phyloP scores from a whole-genome alignment of 2,888 invertebrate species.

The Amblyjoppa fuscipennis region DNA sequence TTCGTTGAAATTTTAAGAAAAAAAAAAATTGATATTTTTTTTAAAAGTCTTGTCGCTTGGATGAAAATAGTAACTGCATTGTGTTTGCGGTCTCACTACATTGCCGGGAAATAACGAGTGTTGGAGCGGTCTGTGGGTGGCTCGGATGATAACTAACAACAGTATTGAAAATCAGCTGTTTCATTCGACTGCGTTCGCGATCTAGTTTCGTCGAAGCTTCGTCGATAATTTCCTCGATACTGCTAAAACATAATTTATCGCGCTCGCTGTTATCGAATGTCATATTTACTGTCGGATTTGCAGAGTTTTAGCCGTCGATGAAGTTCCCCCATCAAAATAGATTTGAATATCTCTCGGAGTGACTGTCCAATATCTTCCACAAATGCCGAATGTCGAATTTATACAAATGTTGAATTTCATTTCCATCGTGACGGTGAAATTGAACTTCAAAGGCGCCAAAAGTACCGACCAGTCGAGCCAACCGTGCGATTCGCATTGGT shows the following conservation, averaged over 20 bases:
- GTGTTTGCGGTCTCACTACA: slow-evolving; percentile 1
- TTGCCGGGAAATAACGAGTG: background rate
- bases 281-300: background rate
- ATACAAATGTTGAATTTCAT: background rate
- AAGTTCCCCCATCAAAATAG: background rate
- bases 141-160: slow-evolving; percentile 1
- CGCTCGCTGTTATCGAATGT: background rate
- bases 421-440: background rate
- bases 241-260: background rate
- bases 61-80: background rate
- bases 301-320: background rate
- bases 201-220: background rate
- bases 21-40: too few species aligned
- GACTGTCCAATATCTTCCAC: too few species aligned
- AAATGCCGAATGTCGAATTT: too few species aligned
- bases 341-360: background rate
- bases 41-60: too few species aligned
- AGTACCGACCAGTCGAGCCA: background rate
- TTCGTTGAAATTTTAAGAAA: too few species aligned
- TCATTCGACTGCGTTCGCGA: background rate
- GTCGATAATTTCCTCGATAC: background rate
- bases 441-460: background rate
- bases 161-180: slow-evolving; percentile 17
- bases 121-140: slow-evolving; percentile 33
- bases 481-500: background rate